Evolutionary conservation across 2,797 vertebrate species (phyloP).

Genomic region (Psittacula echo): DNA sequence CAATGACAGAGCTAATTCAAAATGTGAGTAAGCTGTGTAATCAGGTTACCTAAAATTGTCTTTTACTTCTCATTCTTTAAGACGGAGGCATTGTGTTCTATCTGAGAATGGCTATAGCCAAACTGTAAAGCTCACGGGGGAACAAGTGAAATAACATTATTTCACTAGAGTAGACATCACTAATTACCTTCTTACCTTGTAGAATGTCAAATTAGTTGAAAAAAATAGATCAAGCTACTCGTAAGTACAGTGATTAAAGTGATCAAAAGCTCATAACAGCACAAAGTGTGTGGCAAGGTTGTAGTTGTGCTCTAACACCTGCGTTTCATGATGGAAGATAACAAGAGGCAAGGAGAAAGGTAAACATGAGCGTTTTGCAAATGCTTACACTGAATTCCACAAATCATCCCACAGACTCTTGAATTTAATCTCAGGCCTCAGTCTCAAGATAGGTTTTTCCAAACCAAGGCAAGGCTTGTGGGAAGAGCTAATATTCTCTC

Average conservation of each 20-base stretch:
- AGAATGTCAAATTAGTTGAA: slow-evolving; percentile 45
- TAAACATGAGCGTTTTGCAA: slow-evolving; percentile 9
- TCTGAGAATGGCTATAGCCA: background rate
- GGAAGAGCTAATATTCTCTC: background rate
- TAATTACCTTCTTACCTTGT: slow-evolving; percentile 37
- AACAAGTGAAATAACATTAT: slow-evolving; percentile 40
- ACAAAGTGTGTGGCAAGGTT: background rate
- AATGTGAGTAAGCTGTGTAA: slow-evolving; percentile 20
- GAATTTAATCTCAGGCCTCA: background rate
- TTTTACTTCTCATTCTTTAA: slow-evolving; percentile 45
- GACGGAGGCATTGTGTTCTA: slow-evolving; percentile 34
- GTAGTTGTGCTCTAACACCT: background rate
- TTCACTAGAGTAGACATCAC: background rate
- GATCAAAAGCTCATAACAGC: slow-evolving; percentile 44
- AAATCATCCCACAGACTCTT: background rate
- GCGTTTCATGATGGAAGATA: background rate
- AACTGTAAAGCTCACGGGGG: slow-evolving; percentile 52
- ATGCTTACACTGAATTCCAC: background rate
- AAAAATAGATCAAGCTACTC: slow-evolving; percentile 37
- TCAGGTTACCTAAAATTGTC: slow-evolving; percentile 20
- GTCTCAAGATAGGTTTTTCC: background rate
- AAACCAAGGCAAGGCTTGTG: background rate
- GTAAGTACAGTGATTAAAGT: slow-evolving; percentile 50
- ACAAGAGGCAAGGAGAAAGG: background rate
- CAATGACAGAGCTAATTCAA: slow-evolving; percentile 1